Conservation (phyloP, 2,888 invertebrate species). For the Drosophila meridiana region DNA sequence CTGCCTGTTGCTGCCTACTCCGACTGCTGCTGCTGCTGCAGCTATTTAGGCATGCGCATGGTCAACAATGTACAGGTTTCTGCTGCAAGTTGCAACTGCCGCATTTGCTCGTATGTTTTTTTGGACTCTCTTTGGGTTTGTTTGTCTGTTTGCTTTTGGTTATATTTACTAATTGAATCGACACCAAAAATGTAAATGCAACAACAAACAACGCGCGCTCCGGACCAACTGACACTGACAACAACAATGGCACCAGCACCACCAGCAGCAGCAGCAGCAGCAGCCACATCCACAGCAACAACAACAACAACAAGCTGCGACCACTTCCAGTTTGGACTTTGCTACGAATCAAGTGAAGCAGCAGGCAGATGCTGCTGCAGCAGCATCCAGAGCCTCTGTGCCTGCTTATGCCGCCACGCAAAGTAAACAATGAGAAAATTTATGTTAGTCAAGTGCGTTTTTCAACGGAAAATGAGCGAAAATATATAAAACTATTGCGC, state of each 20-base stretch:
- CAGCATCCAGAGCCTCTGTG: constrained; percentile 2
- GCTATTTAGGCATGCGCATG: constrained; percentile 76
- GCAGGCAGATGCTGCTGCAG: constrained; percentile 60
- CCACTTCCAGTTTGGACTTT: constrained; percentile 65
- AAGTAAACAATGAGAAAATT: constrained; percentile 78
- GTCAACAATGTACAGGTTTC: constrained; percentile 79
- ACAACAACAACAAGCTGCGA: constrained; percentile 34
- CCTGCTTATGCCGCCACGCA: constrained; percentile 32
- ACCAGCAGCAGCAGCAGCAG: constrained; percentile 23
- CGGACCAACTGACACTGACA: constrained; percentile 56
- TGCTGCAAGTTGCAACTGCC: constrained; percentile 26
- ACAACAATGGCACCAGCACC: constrained; percentile 47
- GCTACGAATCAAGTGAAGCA: constrained; percentile 43
- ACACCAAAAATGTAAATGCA: constrained; percentile 84
- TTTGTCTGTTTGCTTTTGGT: constrained; percentile 80
- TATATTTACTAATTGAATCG: constrained; percentile 85
- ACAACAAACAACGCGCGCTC: constrained; percentile 70
- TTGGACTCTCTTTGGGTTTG: constrained; percentile 47
- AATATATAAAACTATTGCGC: constrained; percentile 68
- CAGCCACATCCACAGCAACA: neutral
- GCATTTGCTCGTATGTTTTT: constrained; percentile 58
- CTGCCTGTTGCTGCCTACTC: constrained; percentile 32
- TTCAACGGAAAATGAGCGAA: constrained; percentile 77
- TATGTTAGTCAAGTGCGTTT: constrained; percentile 79
- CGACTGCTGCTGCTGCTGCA: constrained; percentile 21